A percentile compares a stretch with the other conserved stretches of the same genome.
Conservation (phyloP, 2,797 vertebrate species). For the Thaleichthys pacificus region DNA sequence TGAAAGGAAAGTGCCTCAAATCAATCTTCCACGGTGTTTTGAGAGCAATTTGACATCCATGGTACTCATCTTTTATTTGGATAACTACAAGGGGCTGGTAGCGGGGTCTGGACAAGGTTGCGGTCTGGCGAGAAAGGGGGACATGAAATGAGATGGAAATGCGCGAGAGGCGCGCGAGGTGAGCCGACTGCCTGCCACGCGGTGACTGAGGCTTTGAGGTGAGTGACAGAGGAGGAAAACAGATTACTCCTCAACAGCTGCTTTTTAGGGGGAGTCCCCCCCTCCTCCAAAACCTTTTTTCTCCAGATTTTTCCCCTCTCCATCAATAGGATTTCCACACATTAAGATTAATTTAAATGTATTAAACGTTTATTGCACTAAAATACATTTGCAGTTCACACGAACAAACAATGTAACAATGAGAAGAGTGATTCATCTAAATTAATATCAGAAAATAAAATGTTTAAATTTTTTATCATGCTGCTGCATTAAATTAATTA, state of each 20-base stretch:
- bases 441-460: neutral
- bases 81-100: constrained; percentile 74
- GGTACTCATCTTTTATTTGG: constrained; percentile 74
- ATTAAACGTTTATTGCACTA: constrained; percentile 83
- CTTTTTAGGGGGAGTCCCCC: constrained; percentile 68
- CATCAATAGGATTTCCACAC: constrained; percentile 79
- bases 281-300: constrained; percentile 48
- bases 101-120: constrained; percentile 73
- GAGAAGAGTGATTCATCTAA: neutral
- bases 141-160: constrained; percentile 59
- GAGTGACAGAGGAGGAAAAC: constrained; percentile 87
- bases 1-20: constrained; percentile 81
- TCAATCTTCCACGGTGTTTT: constrained; percentile 85
- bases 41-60: constrained; percentile 81
- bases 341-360: constrained; percentile 82
- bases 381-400: constrained; percentile 2
- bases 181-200: constrained; percentile 61
- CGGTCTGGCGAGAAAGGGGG: constrained; percentile 67
- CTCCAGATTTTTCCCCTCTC: constrained; percentile 57
- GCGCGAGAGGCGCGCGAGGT: constrained; percentile 61
- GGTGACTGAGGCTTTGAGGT: constrained; percentile 67
- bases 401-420: constrained; percentile 5
- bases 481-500: too few species aligned
- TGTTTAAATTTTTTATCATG: too few species aligned
- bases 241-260: constrained; percentile 87